Evolutionary conservation across 2,113 vertebrate species (phyloP), one percentile per base, ranked within the genome.

Genomic region (Oreochromis niloticus): DNA sequence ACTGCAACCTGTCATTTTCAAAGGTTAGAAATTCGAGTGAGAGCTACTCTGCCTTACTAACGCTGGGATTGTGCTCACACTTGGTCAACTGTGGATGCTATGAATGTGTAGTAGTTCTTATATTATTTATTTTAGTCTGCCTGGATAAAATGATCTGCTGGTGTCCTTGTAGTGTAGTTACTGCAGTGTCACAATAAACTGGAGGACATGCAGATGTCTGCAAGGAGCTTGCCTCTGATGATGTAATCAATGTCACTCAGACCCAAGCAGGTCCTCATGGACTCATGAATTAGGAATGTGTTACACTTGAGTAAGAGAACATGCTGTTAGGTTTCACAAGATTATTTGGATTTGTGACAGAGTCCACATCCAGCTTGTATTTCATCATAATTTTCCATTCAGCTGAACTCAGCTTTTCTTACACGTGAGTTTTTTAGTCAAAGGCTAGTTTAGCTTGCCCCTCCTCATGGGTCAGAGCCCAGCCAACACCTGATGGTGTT

Each of bases 1-100:
- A 95, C 96, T 97, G 82, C 97, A 97, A 84, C 99, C 98, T 4
- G 97, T 99, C 94, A 97, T 99, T 90, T 98, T 99, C 93, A 99
- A 97, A 98, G 99, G 99, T 98, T 93, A 90, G 90, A 57, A 30
- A 17, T 59, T 39, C 3, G 1, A 78, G 46, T 6, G 10, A 34
- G 73, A 78, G 17, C 43, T 34, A 8, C 43, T 32, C 16, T 78
- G 9, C 1, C 9, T 12, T 52, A 12, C 27, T 34, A 52, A 32
- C 27, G 27, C 46, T 52, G 17, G 17, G 30, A 78, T 78, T 78
- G n/a, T 6, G 73, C 10, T 78, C 10, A 78, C 46, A 78, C 24
- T 32, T 78, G 27, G 46, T 50, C 46, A 78, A 6, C 73, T 52
- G 6, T 50, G 46, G 27, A 78, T n/a, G 6, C 10, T 17, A 34